Conservation (phyloP, 2,797 vertebrate genomes). For the Phoeniculus purpureus region DNA sequence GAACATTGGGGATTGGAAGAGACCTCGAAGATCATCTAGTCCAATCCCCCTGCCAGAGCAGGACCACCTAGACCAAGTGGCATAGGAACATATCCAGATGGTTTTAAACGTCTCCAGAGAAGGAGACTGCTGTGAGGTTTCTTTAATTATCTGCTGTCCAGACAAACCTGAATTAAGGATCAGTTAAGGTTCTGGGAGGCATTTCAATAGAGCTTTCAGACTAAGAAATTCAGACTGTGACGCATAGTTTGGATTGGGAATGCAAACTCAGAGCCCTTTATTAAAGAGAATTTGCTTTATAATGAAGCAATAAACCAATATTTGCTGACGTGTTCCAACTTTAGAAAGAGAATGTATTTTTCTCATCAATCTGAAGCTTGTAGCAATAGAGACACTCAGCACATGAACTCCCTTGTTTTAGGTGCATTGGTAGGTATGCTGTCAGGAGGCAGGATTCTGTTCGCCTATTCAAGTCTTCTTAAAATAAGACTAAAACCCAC, state of each 20-base stretch:
- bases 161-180: background rate
- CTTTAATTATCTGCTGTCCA: conserved; percentile 11
- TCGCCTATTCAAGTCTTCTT: background rate
- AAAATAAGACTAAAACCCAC: background rate
- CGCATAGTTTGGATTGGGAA: background rate
- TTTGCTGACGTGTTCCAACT: conserved; percentile 9
- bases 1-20: too few relatives aligned
- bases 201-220: background rate
- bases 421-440: background rate
- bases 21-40: too few relatives aligned
- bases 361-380: conserved; percentile 16
- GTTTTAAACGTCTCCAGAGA: too few relatives aligned
- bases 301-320: background rate
- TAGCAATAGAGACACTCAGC: conserved; percentile 2
- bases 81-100: too few relatives aligned
- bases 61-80: too few relatives aligned
- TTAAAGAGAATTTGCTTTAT: conserved; percentile 3
- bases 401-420: conserved; percentile 5
- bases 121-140: background rate
- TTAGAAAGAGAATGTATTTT: background rate
- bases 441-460: background rate
- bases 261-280: background rate
- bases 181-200: background rate
- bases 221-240: conserved; percentile 14
- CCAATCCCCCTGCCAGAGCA: too few relatives aligned